Conservation (phyloP, 2,113 vertebrate genomes). For the Lasiurus cinereus region DNA sequence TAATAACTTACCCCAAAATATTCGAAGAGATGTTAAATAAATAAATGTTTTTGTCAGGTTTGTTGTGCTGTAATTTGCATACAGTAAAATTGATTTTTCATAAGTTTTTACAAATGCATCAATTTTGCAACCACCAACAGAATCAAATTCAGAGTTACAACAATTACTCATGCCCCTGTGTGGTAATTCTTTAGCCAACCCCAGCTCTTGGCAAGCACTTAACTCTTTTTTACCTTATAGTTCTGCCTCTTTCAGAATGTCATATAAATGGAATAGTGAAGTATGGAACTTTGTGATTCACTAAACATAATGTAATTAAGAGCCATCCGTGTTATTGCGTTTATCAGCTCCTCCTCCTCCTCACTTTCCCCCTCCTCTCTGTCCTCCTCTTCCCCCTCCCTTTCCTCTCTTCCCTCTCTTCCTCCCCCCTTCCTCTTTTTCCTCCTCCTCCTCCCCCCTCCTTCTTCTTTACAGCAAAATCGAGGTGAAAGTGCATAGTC, state of each 20-base stretch:
- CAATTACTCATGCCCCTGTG: background rate
- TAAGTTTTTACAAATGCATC: background rate
- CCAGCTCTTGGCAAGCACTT: background rate
- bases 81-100: background rate
- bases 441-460: background rate
- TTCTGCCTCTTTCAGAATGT: conserved; percentile 50
- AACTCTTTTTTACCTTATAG: background rate
- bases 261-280: conserved; percentile 15
- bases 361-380: too few relatives aligned
- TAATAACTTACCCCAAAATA: background rate
- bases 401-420: too few relatives aligned
- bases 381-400: too few relatives aligned
- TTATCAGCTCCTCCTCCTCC: background rate
- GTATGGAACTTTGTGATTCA: background rate
- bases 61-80: background rate
- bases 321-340: background rate
- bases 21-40: background rate
- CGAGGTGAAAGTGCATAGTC: background rate
- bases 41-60: background rate
- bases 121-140: background rate
- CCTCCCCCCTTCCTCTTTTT: too few relatives aligned
- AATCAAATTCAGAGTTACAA: conserved; percentile 14
- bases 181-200: background rate
- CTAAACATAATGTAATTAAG: background rate
- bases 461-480: background rate